Conservation (phyloP, 2,797 vertebrate genomes). For the Macropodus opercularis region DNA sequence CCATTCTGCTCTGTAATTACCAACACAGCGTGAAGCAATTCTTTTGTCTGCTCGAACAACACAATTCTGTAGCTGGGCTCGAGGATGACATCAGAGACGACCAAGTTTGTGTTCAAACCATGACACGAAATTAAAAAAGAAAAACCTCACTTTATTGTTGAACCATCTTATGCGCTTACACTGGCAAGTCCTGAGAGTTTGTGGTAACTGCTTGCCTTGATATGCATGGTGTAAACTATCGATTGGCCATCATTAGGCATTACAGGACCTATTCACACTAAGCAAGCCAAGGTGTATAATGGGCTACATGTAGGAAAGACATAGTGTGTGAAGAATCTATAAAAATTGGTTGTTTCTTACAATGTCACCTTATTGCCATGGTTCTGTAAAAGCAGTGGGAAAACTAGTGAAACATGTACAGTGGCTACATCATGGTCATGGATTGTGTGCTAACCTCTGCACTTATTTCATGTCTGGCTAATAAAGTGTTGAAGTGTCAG, state of each 20-base stretch:
- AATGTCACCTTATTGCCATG: too few relatives aligned
- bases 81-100: constrained; percentile 35
- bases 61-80: constrained; percentile 40
- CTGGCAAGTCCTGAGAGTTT: constrained; percentile 8
- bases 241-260: constrained; percentile 1
- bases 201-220: constrained; percentile 9
- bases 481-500: constrained; percentile 43
- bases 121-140: constrained; percentile 45
- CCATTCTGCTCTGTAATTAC: constrained; percentile 69
- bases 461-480: constrained; percentile 21
- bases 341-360: too few relatives aligned
- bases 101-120: constrained; percentile 38
- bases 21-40: constrained; percentile 40
- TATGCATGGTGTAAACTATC: constrained; percentile 12
- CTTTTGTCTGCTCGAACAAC: constrained; percentile 62
- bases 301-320: too few relatives aligned
- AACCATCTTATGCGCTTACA: constrained; percentile 11
- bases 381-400: too few relatives aligned
- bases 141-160: constrained; percentile 20
- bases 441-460: constrained; percentile 8
- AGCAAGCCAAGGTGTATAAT: too few relatives aligned
- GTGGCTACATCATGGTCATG: too few relatives aligned
- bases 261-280: too few relatives aligned
- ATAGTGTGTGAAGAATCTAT: too few relatives aligned
- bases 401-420: too few relatives aligned